Evolutionary conservation across 1,140 invertebrate genomes (phyloP).

Genomic region (Caenorhabditis briggsae): DNA sequence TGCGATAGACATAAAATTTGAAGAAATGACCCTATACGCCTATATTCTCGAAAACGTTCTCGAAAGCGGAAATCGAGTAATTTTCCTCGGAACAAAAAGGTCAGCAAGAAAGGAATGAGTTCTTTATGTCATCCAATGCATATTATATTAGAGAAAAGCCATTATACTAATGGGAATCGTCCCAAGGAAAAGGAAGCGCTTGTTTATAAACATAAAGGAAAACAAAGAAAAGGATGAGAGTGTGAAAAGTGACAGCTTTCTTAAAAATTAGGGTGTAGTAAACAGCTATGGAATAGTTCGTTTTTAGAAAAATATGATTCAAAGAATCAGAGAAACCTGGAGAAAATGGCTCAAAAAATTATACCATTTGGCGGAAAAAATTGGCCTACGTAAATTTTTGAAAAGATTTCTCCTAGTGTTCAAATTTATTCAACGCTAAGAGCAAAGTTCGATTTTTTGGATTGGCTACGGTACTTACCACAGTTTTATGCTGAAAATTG

Average conservation of each 20-base stretch:
- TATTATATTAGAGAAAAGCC: neutral
- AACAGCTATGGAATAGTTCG: neutral
- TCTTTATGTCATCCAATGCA: neutral
- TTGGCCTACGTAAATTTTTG: too few relatives aligned
- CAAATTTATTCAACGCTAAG: too few relatives aligned
- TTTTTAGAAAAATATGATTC: too few relatives aligned
- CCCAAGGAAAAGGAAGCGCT: neutral
- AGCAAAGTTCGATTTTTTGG: too few relatives aligned
- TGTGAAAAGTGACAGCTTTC: slow-evolving; percentile 4
- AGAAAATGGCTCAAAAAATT: too few relatives aligned
- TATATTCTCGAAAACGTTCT: too few relatives aligned
- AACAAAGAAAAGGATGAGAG: neutral
- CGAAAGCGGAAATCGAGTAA: neutral
- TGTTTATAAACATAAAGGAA: slow-evolving; percentile 13
- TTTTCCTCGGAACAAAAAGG: neutral
- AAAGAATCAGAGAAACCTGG: too few relatives aligned
- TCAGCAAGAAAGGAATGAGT: neutral
- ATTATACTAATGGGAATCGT: neutral
- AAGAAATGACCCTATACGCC: too few relatives aligned
- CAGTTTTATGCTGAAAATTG: too few relatives aligned
- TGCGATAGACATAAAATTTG: neutral
- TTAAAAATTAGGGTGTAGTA: neutral
- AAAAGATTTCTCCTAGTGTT: too few relatives aligned
- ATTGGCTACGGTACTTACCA: too few relatives aligned
- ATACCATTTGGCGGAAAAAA: too few relatives aligned